Base-by-base conservation (phyloP, 2,113 vertebrate genomes). In the Urocolius indicus region DNA sequence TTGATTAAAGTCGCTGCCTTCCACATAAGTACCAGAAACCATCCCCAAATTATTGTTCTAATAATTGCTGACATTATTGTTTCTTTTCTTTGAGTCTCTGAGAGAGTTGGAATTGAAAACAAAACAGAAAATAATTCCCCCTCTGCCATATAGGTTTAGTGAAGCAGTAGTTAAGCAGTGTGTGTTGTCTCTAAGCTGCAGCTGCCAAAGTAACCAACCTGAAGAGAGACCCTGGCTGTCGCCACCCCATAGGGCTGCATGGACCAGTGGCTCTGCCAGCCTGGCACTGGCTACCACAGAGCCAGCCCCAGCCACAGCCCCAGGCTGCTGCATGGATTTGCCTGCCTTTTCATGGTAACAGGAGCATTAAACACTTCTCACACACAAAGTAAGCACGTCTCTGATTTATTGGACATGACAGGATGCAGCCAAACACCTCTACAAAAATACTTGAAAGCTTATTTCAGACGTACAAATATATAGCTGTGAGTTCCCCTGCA, bases 401-500 rank as follows among this genome's bases (percentile, higher is more conserved):
- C 63, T 75, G 41, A 36, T 95, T 96, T 96, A 96, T 95, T 96
- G 68, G 68, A 67, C 68, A 74, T 21, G 32, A 84, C 77, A 95
- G 82, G 61, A 54, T 1, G 5, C n/a, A 68, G 51, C 48, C 26
- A 65, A 90, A 75, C 45, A 90, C 5, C 41, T 86, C 80, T 94
- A 83, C 90, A 96, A 91, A 96, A 96, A 93, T 95, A 93, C 68
- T 65, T 61, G 26, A 92, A 83, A 86, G 85, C 85, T 91, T 67
- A 48, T 80, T 85, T 91, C 55, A 76, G 43, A 63, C 51, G 24
- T 96, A 95, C 75, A 96, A 95, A 95, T 94, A 91, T 61, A 94
- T 19, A 94, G 62, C 76, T 85, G 82, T 79, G 63, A 15, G 48
- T 13, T 86, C 46, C 13, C 74, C 76, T 86, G 59, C 87, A 38